These are phyloP conservation scores for Pristionchus entomophagus DNA, from an alignment of 2,888 invertebrate genomes.

Conservation along the genomic window DNA sequence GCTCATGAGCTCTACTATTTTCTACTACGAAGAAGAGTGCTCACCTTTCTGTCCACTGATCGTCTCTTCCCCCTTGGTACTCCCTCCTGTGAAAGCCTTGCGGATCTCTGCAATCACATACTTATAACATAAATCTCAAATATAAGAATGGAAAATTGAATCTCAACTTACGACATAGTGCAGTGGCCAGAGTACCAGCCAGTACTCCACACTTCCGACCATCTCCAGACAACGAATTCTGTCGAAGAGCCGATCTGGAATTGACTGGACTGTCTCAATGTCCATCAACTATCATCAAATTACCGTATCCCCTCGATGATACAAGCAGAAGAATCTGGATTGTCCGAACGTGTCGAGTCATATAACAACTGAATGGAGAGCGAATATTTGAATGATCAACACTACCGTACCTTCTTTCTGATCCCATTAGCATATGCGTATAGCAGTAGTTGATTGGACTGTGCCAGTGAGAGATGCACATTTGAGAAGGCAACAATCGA, in stretches of 20 bases:
- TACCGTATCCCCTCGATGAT: slow-evolving; percentile 20
- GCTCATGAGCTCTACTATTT: too few species aligned
- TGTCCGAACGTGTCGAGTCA: slow-evolving; percentile 18
- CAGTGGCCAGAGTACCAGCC: slow-evolving; percentile 35
- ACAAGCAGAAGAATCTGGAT: slow-evolving; percentile 28
- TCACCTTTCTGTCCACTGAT: slow-evolving; percentile 30
- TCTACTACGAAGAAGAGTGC: too few species aligned
- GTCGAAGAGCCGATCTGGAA: not conserved
- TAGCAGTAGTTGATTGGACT: slow-evolving; percentile 26
- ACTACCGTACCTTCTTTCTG: not conserved
- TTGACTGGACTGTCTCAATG: not conserved
- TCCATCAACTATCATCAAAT: not conserved
- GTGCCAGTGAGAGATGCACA: slow-evolving; percentile 39
- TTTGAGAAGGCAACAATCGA: slow-evolving; percentile 28
- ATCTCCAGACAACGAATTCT: slow-evolving; percentile 8
- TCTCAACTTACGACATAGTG: slow-evolving; percentile 27
- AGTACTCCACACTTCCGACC: not conserved
- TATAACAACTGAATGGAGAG: slow-evolving; percentile 26
- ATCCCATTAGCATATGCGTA: slow-evolving; percentile 26
- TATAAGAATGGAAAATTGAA: not conserved
- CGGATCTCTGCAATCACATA: not conserved
- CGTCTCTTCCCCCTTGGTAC: not conserved
- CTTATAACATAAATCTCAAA: not conserved
- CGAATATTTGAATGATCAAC: not conserved
- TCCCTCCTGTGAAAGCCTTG: not conserved